Percentiles rank a stretch among this genome's conserved stretches.
Evolutionary conservation across 2,888 invertebrate genomes (phyloP).

Genomic region (Steinernema scapterisci): DNA sequence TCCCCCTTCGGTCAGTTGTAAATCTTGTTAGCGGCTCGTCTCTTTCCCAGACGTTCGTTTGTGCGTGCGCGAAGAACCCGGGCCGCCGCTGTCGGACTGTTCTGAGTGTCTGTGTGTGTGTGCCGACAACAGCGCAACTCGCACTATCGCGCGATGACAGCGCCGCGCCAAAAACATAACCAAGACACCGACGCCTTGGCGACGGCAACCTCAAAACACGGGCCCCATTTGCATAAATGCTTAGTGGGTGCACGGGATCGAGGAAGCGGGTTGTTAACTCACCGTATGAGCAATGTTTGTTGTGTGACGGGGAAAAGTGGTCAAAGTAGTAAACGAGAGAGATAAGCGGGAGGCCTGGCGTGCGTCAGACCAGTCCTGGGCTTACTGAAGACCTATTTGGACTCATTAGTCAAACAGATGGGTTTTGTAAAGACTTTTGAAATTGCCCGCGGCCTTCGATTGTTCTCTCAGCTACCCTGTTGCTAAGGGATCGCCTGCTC

Average conservation of each 20-base stretch:
- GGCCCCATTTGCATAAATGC: slow-evolving; percentile 25
- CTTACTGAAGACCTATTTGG: no score
- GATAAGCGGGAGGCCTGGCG: no score
- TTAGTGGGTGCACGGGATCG: slow-evolving; percentile 4
- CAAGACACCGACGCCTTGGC: background rate
- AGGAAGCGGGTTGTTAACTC: background rate
- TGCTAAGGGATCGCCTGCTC: no score
- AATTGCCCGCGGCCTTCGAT: no score
- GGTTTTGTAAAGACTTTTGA: no score
- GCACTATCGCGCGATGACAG: background rate
- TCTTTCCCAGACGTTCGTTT: slow-evolving; percentile 21
- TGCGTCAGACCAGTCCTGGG: no score
- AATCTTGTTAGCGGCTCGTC: slow-evolving; percentile 31
- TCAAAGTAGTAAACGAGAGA: no score
- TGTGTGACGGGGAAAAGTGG: no score
- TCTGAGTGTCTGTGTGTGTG: no score
- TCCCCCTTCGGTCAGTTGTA: slow-evolving; percentile 31
- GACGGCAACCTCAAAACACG: slow-evolving; percentile 12
- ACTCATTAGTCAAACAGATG: no score
- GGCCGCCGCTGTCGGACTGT: background rate
- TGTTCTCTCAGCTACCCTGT: no score
- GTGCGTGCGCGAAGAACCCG: background rate
- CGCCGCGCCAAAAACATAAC: slow-evolving; percentile 12
- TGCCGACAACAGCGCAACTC: slow-evolving; percentile 17
- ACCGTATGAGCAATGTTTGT: background rate